Percentiles rank a stretch among this genome's conserved stretches.
Conservation (phyloP, 2,113 vertebrate genomes). For the Climacteris rufus region DNA sequence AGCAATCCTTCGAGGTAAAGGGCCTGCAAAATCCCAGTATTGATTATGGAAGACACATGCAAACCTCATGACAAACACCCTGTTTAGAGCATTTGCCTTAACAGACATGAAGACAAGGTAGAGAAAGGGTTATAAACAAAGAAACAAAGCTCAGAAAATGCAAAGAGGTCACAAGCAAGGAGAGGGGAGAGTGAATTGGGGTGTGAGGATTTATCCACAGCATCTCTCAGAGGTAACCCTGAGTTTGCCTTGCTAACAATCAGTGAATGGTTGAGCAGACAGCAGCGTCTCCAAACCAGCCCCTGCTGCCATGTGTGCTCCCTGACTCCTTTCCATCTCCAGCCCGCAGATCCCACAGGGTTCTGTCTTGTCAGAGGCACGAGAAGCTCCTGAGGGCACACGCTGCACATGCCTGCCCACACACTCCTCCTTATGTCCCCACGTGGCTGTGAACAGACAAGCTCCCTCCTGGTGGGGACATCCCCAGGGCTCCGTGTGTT, state of each 20-base stretch:
- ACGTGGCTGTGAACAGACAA: accelerated
- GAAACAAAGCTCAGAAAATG: neutral
- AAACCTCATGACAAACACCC: neutral
- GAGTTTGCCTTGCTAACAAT: accelerated
- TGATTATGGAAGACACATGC: neutral
- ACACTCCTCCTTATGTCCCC: neutral
- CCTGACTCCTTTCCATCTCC: neutral
- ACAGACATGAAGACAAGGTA: accelerated
- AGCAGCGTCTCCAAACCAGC: neutral
- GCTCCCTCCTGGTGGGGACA: neutral
- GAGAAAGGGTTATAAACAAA: neutral
- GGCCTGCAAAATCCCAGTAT: neutral
- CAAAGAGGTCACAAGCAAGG: neutral
- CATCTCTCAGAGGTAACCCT: neutral
- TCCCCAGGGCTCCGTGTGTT: accelerated
- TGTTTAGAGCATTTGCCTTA: neutral
- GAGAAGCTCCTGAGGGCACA: neutral
- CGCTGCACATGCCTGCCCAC: neutral
- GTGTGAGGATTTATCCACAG: neutral
- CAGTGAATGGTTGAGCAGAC: neutral
- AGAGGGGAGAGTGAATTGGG: neutral
- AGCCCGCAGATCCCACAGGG: neutral
- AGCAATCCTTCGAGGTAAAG: neutral
- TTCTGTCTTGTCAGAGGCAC: neutral
- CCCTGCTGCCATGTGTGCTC: neutral